Evolutionary conservation across 2,113 vertebrate species (phyloP).

Genomic region (Psilopsiagon aymara): DNA sequence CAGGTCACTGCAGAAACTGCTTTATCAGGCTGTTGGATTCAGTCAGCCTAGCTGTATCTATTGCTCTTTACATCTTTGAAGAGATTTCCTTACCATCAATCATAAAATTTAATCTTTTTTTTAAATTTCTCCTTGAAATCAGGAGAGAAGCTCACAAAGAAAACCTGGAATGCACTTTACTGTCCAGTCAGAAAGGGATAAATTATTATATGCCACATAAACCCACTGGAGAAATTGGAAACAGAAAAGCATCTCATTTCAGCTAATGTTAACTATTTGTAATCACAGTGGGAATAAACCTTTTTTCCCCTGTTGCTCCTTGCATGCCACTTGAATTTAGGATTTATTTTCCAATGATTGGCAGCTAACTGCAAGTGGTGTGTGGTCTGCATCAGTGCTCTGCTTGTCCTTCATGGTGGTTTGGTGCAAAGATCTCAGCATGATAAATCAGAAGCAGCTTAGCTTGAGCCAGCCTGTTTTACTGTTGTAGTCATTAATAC

Average conservation of each 20-base stretch:
- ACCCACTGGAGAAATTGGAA: neutral
- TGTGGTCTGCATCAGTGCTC: neutral
- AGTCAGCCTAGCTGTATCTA: neutral
- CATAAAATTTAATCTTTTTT: neutral
- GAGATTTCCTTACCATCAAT: neutral
- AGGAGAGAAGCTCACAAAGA: neutral
- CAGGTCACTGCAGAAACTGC: neutral
- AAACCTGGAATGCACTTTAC: neutral
- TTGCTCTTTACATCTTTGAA: neutral
- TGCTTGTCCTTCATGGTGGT: neutral
- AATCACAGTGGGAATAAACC: neutral
- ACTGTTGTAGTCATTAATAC: neutral
- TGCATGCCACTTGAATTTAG: neutral
- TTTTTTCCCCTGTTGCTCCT: neutral
- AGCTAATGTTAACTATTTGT: neutral
- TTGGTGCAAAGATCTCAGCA: neutral
- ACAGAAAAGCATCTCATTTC: neutral
- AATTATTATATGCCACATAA: neutral
- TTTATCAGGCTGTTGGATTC: neutral
- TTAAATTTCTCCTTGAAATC: neutral
- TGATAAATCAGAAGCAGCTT: neutral
- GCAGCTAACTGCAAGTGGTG: neutral
- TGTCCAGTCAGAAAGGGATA: neutral
- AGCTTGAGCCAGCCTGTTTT: neutral
- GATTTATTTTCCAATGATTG: neutral